Evolutionary conservation across 2,113 vertebrate genomes (phyloP).

Genomic region (Leucoraja erinaceus): DNA sequence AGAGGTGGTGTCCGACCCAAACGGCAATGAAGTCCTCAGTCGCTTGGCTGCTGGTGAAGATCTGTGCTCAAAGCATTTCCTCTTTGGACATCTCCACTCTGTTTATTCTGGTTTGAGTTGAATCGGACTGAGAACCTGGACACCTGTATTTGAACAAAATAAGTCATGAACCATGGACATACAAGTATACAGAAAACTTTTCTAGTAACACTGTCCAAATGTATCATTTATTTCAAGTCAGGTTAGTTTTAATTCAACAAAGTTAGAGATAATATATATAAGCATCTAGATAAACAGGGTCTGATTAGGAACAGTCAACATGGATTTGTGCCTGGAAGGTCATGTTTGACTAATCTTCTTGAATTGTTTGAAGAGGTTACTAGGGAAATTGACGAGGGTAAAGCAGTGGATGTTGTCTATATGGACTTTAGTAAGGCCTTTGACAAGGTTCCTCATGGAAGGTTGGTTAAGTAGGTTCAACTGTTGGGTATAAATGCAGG

Average conservation of each 20-base stretch:
- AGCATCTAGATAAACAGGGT: no score
- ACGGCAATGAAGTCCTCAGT: neutral
- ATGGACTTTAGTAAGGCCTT: no score
- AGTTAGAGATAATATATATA: no score
- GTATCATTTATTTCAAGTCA: neutral
- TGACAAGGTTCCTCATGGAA: no score
- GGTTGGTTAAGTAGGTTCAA: no score
- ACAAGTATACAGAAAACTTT: neutral
- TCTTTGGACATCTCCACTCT: neutral
- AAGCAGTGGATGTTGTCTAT: no score
- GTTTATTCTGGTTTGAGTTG: neutral
- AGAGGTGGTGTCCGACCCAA: neutral
- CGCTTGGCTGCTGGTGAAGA: neutral
- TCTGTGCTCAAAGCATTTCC: neutral
- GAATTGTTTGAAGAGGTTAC: no score
- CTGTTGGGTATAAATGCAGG: no score
- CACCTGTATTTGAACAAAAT: neutral
- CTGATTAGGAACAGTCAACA: no score
- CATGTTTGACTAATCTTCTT: no score
- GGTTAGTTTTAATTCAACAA: neutral
- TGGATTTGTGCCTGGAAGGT: no score
- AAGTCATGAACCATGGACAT: neutral
- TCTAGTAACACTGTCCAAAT: neutral
- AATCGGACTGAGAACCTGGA: neutral
- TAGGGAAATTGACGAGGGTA: no score